A percentile compares a stretch with the other conserved stretches of the same genome.
Conservation (phyloP, 2,113 vertebrate species). For the Tachuris rubrigastra region DNA sequence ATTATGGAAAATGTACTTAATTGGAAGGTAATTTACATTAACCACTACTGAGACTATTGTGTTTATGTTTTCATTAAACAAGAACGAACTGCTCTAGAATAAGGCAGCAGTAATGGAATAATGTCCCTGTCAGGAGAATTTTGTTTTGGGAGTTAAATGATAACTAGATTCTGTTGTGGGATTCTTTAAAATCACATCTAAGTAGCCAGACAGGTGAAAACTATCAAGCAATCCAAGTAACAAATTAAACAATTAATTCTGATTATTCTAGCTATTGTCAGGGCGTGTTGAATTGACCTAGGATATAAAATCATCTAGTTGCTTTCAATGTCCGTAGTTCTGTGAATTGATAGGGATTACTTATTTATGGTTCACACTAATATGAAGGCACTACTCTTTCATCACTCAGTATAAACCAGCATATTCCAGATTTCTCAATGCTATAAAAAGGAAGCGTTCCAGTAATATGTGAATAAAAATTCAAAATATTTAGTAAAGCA, state of each 20-base stretch:
- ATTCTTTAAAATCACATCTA: background rate
- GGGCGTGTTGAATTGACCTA: background rate
- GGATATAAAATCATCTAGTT: background rate
- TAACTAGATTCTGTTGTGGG: background rate
- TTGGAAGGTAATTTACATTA: background rate
- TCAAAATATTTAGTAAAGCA: background rate
- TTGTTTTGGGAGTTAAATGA: background rate
- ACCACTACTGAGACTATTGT: background rate
- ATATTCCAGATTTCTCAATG: background rate
- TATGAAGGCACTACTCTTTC: background rate
- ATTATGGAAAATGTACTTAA: background rate
- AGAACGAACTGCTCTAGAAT: background rate
- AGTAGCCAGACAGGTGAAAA: background rate
- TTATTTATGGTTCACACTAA: background rate
- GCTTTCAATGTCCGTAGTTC: background rate
- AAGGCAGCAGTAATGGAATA: background rate
- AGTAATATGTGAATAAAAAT: background rate
- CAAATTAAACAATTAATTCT: background rate
- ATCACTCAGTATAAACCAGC: background rate
- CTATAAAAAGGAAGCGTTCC: background rate
- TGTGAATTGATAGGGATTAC: background rate
- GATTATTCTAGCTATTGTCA: background rate
- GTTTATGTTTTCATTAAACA: background rate
- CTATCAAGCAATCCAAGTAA: background rate
- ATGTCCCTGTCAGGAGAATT: background rate